Evolutionary conservation across 2,888 invertebrate genomes (phyloP).

Genomic region (Tuta absoluta): DNA sequence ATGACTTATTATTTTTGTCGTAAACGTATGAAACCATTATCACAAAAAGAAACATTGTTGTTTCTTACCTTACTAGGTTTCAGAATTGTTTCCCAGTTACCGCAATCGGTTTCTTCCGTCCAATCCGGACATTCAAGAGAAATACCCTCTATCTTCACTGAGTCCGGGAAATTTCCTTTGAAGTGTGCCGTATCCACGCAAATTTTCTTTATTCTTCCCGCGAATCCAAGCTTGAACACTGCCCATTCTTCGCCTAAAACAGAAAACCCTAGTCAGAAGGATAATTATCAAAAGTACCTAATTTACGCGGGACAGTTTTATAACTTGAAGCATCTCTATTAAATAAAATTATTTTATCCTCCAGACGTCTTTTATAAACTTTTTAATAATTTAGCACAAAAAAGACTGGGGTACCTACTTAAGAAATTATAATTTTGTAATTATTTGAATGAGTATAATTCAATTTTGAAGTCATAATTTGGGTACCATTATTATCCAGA

Average conservation of each 20-base stretch:
- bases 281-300: slow-evolving; percentile 17
- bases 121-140: slow-evolving; percentile 55
- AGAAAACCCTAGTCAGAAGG: too few species aligned
- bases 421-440: background rate
- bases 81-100: slow-evolving; percentile 73
- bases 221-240: slow-evolving; percentile 80
- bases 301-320: background rate
- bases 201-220: slow-evolving; percentile 73
- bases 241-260: slow-evolving; percentile 82
- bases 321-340: background rate
- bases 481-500: background rate
- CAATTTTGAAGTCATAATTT: background rate
- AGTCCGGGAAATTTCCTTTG: slow-evolving; percentile 84
- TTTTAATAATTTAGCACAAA: background rate
- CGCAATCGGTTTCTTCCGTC: slow-evolving; percentile 45
- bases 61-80: slow-evolving; percentile 74
- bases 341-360: background rate
- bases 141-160: slow-evolving; percentile 79
- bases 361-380: slow-evolving; percentile 7
- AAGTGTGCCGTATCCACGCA: slow-evolving; percentile 83
- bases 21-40: too few species aligned
- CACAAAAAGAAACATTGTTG: background rate
- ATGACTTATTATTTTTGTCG: too few species aligned
- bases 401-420: background rate
- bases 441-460: background rate